Evolutionary conservation across 2,113 vertebrate genomes (phyloP).

Genomic region (Dasyurus viverrinus): DNA sequence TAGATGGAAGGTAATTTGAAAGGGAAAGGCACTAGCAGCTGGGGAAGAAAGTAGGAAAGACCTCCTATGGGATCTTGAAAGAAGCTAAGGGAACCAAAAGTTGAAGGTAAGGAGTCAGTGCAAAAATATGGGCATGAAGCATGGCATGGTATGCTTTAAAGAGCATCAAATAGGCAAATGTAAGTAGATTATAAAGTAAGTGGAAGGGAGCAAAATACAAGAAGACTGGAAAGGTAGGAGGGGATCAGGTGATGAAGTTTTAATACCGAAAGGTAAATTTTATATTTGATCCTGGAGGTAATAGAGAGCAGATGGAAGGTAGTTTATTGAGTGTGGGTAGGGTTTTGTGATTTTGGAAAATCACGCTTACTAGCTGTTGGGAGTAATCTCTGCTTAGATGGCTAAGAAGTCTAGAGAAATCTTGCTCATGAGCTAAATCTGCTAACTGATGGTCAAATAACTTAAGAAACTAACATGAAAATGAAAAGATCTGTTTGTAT

Average conservation of each 20-base stretch:
- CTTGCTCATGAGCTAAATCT: not conserved
- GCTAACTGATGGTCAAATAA: not conserved
- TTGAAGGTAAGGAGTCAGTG: not conserved
- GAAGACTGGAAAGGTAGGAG: not conserved
- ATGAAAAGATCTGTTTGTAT: not conserved
- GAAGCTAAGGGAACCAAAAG: not conserved
- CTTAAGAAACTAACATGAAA: not conserved
- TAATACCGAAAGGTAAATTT: not conserved
- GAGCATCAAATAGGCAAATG: not conserved
- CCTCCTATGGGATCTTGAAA: not conserved
- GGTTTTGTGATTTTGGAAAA: not conserved
- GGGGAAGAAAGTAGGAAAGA: not conserved
- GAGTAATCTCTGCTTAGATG: not conserved
- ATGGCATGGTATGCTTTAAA: not conserved
- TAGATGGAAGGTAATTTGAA: not conserved
- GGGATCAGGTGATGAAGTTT: not conserved
- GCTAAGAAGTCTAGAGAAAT: not conserved
- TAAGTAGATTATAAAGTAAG: not conserved
- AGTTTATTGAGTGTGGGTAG: not conserved
- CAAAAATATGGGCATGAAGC: not conserved
- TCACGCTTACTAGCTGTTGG: not conserved
- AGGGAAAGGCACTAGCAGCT: not conserved
- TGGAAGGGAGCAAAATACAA: not conserved
- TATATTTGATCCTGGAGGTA: not conserved
- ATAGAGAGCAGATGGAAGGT: not conserved